Percentiles rank a stretch among this genome's conserved stretches.
phyloP scores from a whole-genome alignment of 2,888 invertebrate species.

The Ophioninae sp. region DNA sequence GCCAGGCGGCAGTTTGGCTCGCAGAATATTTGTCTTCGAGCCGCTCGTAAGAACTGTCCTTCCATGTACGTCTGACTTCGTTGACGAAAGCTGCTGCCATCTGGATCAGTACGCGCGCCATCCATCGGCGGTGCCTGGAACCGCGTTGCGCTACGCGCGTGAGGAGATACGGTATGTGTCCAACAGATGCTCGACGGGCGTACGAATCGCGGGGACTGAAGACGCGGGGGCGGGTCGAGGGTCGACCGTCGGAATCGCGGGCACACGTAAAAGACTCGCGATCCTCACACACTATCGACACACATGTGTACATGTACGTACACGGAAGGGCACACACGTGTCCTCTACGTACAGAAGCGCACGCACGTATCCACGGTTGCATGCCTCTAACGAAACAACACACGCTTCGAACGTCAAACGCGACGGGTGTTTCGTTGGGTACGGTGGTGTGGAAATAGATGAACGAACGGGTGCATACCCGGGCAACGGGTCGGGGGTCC shows the following conservation, averaged over 20 bases:
- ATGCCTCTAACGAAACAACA: background rate
- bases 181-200: constrained; percentile 44
- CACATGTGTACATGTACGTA: background rate
- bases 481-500: constrained; percentile 4
- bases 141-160: constrained; percentile 46
- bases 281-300: background rate
- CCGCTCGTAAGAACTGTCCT: too few species aligned
- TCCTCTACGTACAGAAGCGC: constrained; percentile 49
- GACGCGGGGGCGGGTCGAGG: constrained; percentile 18
- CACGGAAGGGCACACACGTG: background rate
- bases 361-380: constrained; percentile 39
- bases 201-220: constrained; percentile 21
- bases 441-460: background rate
- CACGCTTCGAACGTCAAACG: background rate
- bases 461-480: background rate
- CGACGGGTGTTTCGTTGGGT: background rate
- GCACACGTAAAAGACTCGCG: constrained; percentile 20
- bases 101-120: constrained; percentile 30
- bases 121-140: constrained; percentile 58
- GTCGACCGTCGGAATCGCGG: constrained; percentile 53
- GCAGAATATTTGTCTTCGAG: too few species aligned
- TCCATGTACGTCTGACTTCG: too few species aligned
- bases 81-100: background rate
- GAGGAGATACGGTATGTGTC: constrained; percentile 53
- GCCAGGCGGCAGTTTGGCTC: too few species aligned